These are phyloP conservation scores for Mustela lutreola DNA, from an alignment of 2,113 vertebrate species.

Conservation along the genomic window DNA sequence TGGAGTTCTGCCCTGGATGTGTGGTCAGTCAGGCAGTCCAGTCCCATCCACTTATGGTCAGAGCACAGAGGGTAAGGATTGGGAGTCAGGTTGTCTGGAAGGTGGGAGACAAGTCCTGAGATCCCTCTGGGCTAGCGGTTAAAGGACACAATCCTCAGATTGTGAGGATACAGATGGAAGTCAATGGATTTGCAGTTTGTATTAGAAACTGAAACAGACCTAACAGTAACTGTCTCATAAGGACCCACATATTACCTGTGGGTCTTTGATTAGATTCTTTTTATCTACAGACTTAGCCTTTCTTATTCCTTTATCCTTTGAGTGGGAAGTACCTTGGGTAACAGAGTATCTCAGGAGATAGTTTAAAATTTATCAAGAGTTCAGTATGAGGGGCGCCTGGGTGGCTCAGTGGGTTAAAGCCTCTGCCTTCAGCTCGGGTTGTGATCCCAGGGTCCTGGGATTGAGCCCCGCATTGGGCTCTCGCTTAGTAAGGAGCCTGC, in stretches of 20 bases:
- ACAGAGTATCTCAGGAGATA: conserved; percentile 16
- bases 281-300: not conserved
- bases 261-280: conserved; percentile 29
- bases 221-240: not conserved
- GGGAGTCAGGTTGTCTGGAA: not conserved
- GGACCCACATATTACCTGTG: not conserved
- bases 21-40: not conserved
- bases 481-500: no score
- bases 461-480: no score
- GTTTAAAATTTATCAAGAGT: conserved; percentile 20
- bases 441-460: no score
- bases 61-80: not conserved
- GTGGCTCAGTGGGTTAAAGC: no score
- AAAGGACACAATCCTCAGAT: not conserved
- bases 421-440: no score
- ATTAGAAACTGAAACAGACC: conserved; percentile 31
- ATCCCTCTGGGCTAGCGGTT: not conserved
- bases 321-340: not conserved
- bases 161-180: not conserved
- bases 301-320: not conserved
- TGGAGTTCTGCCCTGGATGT: not conserved
- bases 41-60: not conserved
- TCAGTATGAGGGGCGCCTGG: not conserved
- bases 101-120: not conserved
- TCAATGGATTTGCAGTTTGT: not conserved